phyloP scores from a whole-genome alignment of 2,888 invertebrate species.

The Oithona nana region DNA sequence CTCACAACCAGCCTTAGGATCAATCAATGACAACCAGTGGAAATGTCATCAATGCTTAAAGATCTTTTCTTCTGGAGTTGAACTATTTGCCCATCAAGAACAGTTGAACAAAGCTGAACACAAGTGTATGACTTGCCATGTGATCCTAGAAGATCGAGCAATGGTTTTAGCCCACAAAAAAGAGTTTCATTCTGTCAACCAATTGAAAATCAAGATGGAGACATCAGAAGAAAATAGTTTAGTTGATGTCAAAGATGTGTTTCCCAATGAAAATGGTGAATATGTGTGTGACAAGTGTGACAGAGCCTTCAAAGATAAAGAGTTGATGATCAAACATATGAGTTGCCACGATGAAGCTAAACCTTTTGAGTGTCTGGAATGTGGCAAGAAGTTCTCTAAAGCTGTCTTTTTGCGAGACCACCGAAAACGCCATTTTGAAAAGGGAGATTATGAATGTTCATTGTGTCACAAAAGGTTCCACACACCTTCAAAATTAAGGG shows the following conservation, averaged over 20 bases:
- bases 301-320: slow-evolving; percentile 13
- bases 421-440: slow-evolving; percentile 55
- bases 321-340: slow-evolving; percentile 11
- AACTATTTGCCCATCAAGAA: background rate
- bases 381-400: slow-evolving; percentile 52
- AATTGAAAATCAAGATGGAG: background rate
- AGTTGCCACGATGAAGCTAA: slow-evolving; percentile 11
- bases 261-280: slow-evolving; percentile 16
- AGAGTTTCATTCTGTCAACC: background rate
- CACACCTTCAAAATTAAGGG: slow-evolving; percentile 56
- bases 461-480: slow-evolving; percentile 62
- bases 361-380: slow-evolving; percentile 59
- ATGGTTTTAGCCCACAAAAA: background rate
- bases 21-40: background rate
- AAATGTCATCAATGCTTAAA: slow-evolving; percentile 8
- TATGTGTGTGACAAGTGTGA: slow-evolving; percentile 15
- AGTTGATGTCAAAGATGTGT: background rate
- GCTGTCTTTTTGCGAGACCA: slow-evolving; percentile 31
- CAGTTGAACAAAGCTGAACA: background rate
- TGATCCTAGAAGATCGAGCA: background rate
- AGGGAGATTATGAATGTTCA: slow-evolving; percentile 53
- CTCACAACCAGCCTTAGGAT: background rate
- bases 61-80: slow-evolving; percentile 3
- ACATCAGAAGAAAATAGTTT: background rate
- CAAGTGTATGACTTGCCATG: slow-evolving; percentile 10